Evolutionary conservation across 2,888 invertebrate species (phyloP).

Genomic region (Pandemis cinnamomeana): DNA sequence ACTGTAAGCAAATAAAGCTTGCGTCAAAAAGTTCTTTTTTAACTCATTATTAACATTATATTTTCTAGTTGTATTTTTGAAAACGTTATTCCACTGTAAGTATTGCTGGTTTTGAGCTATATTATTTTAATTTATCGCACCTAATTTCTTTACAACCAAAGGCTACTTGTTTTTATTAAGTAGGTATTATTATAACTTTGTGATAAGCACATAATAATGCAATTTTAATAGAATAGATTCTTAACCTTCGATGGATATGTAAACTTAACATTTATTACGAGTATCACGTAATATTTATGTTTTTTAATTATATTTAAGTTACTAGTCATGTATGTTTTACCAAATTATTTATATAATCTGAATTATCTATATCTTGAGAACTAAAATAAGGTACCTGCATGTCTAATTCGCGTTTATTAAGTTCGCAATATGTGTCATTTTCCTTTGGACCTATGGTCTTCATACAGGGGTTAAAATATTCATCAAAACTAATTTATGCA

Average conservation of each 20-base stretch:
- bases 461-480: not conserved
- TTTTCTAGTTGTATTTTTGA: not conserved
- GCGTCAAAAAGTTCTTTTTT: no score
- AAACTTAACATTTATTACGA: not conserved
- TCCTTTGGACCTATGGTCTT: no score
- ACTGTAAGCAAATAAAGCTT: no score
- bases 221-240: not conserved
- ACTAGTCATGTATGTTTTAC: not conserved
- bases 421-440: no score
- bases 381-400: not conserved
- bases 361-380: not conserved
- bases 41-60: not conserved
- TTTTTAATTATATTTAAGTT: not conserved
- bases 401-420: no score
- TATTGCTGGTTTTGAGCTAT: constrained; percentile 1
- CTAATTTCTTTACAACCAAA: constrained; percentile 13
- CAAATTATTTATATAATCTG: not conserved
- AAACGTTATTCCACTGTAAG: constrained; percentile 11
- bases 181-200: constrained; percentile 5
- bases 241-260: not conserved
- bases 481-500: not conserved
- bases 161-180: constrained; percentile 9
- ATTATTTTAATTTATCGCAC: constrained; percentile 21
- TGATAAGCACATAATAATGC: constrained; percentile 7
- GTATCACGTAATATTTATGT: not conserved